phyloP scores from a whole-genome alignment of 2,113 vertebrate species.

The Caloenas nicobarica region DNA sequence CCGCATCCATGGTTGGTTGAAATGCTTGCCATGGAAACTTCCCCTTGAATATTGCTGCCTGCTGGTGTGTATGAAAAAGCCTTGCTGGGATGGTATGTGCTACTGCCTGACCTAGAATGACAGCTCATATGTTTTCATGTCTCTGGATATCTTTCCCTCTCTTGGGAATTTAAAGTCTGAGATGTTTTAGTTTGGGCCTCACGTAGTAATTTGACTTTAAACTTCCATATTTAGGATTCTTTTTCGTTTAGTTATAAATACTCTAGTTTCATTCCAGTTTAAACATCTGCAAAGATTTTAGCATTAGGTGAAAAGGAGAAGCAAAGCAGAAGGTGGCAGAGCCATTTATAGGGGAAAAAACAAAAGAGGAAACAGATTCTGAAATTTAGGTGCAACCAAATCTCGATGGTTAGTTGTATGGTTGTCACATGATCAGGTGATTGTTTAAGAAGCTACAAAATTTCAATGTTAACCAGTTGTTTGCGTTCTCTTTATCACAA shows the following conservation, averaged over 20 bases:
- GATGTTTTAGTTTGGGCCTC: neutral
- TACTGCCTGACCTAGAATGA: neutral
- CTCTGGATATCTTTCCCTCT: neutral
- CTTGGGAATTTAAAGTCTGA: neutral
- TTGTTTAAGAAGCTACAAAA: neutral
- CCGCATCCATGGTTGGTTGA: neutral
- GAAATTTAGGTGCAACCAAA: neutral
- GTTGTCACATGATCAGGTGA: neutral
- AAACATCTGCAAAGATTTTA: neutral
- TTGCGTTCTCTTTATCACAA: neutral
- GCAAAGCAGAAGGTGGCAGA: neutral
- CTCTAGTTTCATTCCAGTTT: neutral
- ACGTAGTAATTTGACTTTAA: neutral
- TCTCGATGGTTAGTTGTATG: neutral
- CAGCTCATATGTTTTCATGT: neutral
- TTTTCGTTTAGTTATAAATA: neutral
- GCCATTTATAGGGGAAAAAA: neutral
- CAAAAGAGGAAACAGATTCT: neutral
- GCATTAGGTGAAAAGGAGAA: neutral
- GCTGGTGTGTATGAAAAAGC: neutral
- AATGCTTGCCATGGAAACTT: neutral
- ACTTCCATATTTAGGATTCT: neutral
- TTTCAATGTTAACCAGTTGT: neutral
- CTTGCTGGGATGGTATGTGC: neutral
- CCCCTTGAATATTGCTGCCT: neutral